Conservation (phyloP, 35 echinoderm and acorn worm genomes). For the Anneissia japonica region DNA sequence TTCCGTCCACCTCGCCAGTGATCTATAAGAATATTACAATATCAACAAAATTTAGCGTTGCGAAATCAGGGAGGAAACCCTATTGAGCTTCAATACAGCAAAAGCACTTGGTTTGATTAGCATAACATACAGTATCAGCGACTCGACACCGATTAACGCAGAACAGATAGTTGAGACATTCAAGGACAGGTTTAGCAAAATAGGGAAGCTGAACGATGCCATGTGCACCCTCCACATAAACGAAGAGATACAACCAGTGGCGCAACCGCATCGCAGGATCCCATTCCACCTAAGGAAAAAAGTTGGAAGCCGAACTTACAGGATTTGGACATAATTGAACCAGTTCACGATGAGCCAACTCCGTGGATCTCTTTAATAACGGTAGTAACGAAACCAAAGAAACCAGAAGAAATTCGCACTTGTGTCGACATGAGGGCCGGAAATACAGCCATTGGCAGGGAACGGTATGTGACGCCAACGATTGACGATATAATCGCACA, state of each 20-base stretch:
- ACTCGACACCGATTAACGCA: not conserved
- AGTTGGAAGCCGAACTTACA: not conserved
- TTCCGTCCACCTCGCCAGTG: no score
- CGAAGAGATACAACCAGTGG: not conserved
- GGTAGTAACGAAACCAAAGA: conserved; percentile 29
- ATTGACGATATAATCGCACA: conserved; percentile 51
- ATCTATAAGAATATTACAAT: conserved; percentile 22
- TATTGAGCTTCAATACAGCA: conserved; percentile 55
- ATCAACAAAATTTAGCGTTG: conserved; percentile 30
- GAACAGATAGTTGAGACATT: no score
- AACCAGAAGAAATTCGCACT: conserved; percentile 14
- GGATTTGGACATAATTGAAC: conserved; percentile 32
- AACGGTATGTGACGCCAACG: conserved; percentile 56
- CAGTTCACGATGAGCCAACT: conserved; percentile 27
- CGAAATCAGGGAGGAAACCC: conserved; percentile 35
- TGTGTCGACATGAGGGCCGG: conserved; percentile 45
- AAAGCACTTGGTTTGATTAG: conserved; percentile 28
- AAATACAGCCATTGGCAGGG: conserved; percentile 39
- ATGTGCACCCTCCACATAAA: not conserved
- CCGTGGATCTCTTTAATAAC: conserved; percentile 17
- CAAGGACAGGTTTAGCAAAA: no score
- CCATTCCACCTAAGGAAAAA: not conserved
- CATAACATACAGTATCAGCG: conserved; percentile 5
- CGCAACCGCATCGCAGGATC: not conserved
- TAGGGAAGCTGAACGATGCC: not conserved